Percentiles rank a stretch among this genome's conserved stretches.
Conservation (phyloP, 2,888 invertebrate species). For the Drosophila multiciliata region DNA sequence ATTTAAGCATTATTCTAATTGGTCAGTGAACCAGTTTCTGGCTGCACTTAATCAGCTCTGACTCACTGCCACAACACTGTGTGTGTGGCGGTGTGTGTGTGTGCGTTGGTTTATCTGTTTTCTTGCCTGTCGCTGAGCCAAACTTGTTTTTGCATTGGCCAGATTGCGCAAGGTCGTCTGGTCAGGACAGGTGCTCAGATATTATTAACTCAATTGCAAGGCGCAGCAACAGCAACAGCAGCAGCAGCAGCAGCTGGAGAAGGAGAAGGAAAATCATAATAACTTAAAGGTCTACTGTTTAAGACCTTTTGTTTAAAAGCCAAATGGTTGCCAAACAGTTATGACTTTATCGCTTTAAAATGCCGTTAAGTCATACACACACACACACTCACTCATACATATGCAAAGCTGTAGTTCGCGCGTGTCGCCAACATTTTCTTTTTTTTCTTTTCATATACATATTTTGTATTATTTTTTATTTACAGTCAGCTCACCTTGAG, state of each 20-base stretch:
- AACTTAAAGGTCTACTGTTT: conserved; percentile 13
- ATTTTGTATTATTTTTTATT: conserved; percentile 43
- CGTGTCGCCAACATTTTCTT: conserved; percentile 61
- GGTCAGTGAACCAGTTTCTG: conserved; percentile 71
- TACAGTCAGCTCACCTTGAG: conserved; percentile 68
- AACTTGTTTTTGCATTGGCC: conserved; percentile 66
- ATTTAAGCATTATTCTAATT: conserved; percentile 69
- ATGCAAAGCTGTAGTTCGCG: conserved; percentile 23
- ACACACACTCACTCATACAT: conserved; percentile 1
- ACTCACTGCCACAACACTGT: conserved; percentile 42
- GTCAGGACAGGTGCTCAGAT: conserved; percentile 72
- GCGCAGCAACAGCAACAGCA: background rate
- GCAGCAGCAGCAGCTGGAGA: conserved; percentile 15
- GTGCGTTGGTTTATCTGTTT: conserved; percentile 1
- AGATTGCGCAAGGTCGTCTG: conserved; percentile 81
- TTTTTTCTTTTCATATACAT: conserved; percentile 21
- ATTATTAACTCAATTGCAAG: conserved; percentile 62
- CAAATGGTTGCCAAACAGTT: conserved; percentile 63
- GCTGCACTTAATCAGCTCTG: conserved; percentile 49
- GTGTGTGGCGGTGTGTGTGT: background rate
- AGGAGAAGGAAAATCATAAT: conserved; percentile 6
- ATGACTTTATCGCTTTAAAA: conserved; percentile 56
- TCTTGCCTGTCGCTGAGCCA: conserved; percentile 36
- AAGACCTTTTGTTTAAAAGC: conserved; percentile 33
- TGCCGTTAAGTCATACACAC: conserved; percentile 51